Evolutionary conservation across 2,888 invertebrate genomes (phyloP), one percentile per base, ranked within the genome.

Genomic region (Brachyptera risi): DNA sequence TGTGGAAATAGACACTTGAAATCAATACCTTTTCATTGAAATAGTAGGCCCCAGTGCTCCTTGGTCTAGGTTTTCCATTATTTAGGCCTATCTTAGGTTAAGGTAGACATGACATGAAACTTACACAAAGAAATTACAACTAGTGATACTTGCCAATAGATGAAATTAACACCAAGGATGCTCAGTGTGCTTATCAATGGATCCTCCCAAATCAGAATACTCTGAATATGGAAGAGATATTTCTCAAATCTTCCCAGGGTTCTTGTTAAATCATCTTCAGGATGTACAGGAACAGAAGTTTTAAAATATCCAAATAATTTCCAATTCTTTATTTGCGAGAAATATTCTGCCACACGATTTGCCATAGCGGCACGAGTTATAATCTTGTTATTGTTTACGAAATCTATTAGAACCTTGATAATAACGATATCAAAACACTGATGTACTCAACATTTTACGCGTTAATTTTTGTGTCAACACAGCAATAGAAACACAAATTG

Each of bases 81-180:
- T n/a, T n/a, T n/a, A 35, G n/a, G n/a, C n/a, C n/a, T n/a, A n/a
- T 11, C 35, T 11, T 35, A 35, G 35, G 35, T 11, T 35, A 35
- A 5, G 35, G n/a, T n/a, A n/a, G n/a, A n/a, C n/a, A n/a, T n/a
- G n/a, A n/a, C n/a, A n/a, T n/a, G n/a, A n/a, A n/a, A n/a, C 21
- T 11, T 38, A 49, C 38, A 23, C 40, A 56, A 26, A 54, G 35
- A 23, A 31, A 60, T 44, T 17, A 35, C 26, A n/a, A n/a, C n/a
- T n/a, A n/a, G n/a, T n/a, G n/a, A n/a, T 54, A 71, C 75, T 71
- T 71, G 77, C 78, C 76, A 76, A 67, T 75, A 76, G 56, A 76
- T 62, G 60, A 73, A 67, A 68, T 77, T 75, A 31, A 75, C 67
- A 56, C 71, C 65, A 62, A 74, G 68, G 65, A 77, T 71, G 60